These are phyloP conservation scores for Callospermophilus lateralis DNA, from an alignment of 2,113 vertebrate species.

Conservation along the genomic window DNA sequence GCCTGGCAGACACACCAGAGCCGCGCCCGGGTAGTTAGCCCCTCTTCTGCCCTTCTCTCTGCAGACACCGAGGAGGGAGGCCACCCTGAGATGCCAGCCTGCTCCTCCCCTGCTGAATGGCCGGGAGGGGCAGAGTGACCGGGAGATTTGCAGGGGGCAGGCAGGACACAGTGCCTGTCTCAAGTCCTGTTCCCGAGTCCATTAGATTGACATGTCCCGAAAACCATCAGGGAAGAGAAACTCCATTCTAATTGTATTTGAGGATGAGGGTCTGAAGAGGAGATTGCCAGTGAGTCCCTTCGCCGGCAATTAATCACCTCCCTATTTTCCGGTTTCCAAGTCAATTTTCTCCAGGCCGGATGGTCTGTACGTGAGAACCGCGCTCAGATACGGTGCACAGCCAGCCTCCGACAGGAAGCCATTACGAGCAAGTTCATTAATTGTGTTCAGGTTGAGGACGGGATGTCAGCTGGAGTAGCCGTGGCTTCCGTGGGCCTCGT, in stretches of 20 bases:
- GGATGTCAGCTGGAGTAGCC: background rate
- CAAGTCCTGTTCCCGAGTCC: background rate
- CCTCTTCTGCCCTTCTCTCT: background rate
- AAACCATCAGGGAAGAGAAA: background rate
- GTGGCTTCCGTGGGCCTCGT: background rate
- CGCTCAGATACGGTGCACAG: background rate
- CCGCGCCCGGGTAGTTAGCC: background rate
- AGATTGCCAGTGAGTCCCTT: background rate
- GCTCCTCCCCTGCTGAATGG: background rate
- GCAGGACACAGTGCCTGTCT: background rate
- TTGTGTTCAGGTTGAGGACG: background rate
- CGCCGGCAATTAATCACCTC: slow-evolving; percentile 8
- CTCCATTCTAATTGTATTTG: background rate
- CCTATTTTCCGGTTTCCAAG: slow-evolving; percentile 21
- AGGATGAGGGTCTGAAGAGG: background rate
- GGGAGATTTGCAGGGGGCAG: background rate
- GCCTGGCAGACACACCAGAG: background rate
- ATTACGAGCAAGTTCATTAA: background rate
- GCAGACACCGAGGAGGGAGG: background rate
- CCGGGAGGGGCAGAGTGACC: background rate
- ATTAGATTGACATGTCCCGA: background rate
- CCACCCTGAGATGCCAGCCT: too few species aligned
- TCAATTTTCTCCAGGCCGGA: background rate
- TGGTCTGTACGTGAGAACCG: background rate
- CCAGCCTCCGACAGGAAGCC: background rate